Base-by-base conservation (phyloP, 2,113 vertebrate genomes). In the Rhynchopsitta pachyrhyncha region DNA sequence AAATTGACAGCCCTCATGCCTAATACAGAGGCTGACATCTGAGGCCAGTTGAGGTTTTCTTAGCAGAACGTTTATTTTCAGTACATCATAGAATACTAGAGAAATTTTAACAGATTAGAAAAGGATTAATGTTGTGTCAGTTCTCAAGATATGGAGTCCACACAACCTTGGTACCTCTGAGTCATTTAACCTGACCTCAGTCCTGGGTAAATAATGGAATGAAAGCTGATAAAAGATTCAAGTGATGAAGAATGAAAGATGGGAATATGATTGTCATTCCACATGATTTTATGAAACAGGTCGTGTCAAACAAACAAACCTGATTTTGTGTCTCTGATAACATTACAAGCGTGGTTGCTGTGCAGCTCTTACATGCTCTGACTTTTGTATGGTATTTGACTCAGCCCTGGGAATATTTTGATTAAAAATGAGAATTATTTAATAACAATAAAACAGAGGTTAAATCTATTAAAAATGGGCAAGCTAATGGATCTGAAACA, bases 401-500 rank as follows among this genome's bases (percentile, higher is more conserved):
- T 94, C 74, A 95, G 53, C 41, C 69, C 12, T 53, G 77, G 75
- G 89, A 87, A 82, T 89, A 87, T 88, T 92, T 63, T 76, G 74
- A 90, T 92, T 95, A 66, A 94, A 95, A 92, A 73, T 27, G 39
- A 91, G 70, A 91, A 91, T 66, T 90, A 80, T 67, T 96, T 87
- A 89, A 92, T 91, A 94, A 63, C 82, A 87, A 87, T 95, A 92
- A 95, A 95, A 82, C 41, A 66, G 74, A 87, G 94, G 90, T 97
- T 95, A 87, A 93, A 95, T 88, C 78, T 89, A 82, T 97, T 87
- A 95, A 95, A 95, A 96, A 90, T 57, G 74, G 84, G 78, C 70
- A 82, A 92, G 63, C 70, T 95, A 94, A 95, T 95, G 94, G 91
- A 63, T 96, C 74, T 90, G 84, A 86, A 92, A 66, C 1, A 23